phyloP scores from a whole-genome alignment of 2,113 vertebrate species.

The Mionectes macconnelli region DNA sequence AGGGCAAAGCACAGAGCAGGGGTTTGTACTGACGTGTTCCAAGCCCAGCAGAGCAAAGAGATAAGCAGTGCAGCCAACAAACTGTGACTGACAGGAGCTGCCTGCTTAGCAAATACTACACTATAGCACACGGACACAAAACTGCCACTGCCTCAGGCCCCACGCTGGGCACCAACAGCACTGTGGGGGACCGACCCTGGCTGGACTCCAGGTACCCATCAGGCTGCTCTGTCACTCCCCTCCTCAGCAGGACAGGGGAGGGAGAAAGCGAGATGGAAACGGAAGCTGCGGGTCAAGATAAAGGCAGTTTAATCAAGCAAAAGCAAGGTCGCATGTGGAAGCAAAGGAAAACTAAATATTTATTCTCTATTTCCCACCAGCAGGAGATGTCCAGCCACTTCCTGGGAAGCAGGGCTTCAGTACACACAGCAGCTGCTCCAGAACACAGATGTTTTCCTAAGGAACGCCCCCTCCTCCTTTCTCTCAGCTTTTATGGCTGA shows the following conservation, averaged over 20 bases:
- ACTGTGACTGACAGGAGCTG: not conserved
- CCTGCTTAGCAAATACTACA: not conserved
- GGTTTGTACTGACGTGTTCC: not conserved
- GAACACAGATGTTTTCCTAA: not conserved
- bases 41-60: not conserved
- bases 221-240: not conserved
- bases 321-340: not conserved
- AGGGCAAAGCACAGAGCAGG: not conserved
- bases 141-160: not conserved
- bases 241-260: not conserved
- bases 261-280: not conserved
- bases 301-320: not conserved
- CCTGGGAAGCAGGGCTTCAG: not conserved
- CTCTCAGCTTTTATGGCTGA: not conserved
- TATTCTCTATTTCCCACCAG: not conserved
- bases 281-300: not conserved
- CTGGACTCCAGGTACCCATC: not conserved
- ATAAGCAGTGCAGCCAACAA: not conserved
- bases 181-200: not conserved
- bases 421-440: not conserved
- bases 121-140: not conserved
- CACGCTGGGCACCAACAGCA: rapidly evolving
- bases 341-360: not conserved
- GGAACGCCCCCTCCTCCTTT: not conserved
- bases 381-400: not conserved